These are phyloP conservation scores for Lethocerus indicus DNA, from an alignment of 1,140 invertebrate genomes.

Conservation along the genomic window DNA sequence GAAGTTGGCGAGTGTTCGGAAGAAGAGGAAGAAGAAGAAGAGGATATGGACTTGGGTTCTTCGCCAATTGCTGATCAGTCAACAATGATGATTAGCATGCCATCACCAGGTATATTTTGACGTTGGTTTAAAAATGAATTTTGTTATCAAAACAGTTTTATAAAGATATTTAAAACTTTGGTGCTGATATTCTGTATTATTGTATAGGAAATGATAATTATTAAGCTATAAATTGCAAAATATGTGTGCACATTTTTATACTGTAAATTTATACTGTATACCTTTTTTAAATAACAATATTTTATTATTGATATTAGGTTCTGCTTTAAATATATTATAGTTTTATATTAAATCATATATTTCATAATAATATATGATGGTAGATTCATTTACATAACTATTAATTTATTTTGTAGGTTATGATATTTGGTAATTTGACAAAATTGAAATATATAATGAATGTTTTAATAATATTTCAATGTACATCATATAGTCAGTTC, in stretches of 20 bases:
- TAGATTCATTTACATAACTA: not conserved
- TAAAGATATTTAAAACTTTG: not conserved
- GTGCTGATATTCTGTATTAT: not conserved
- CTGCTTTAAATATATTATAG: not conserved
- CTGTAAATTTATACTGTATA: no score
- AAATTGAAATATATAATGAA: not conserved
- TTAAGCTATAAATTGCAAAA: no score
- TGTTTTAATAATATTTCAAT: not conserved
- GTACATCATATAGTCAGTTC: not conserved
- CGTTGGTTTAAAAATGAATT: not conserved
- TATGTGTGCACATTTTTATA: no score
- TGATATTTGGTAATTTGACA: not conserved
- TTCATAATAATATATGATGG: not conserved
- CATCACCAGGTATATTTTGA: constrained; percentile 13
- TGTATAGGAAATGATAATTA: not conserved
- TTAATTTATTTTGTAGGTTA: not conserved
- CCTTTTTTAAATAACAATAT: no score
- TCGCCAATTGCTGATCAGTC: constrained; percentile 13
- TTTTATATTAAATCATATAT: not conserved
- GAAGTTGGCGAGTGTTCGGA: constrained; percentile 26
- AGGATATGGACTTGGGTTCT: constrained; percentile 14
- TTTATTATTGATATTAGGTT: no score
- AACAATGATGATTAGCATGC: constrained; percentile 13
- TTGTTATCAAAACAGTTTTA: not conserved
- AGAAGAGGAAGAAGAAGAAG: constrained; percentile 20